phyloP scores from a whole-genome alignment of 2,113 vertebrate genomes.

The Pelodiscus sinensis region DNA sequence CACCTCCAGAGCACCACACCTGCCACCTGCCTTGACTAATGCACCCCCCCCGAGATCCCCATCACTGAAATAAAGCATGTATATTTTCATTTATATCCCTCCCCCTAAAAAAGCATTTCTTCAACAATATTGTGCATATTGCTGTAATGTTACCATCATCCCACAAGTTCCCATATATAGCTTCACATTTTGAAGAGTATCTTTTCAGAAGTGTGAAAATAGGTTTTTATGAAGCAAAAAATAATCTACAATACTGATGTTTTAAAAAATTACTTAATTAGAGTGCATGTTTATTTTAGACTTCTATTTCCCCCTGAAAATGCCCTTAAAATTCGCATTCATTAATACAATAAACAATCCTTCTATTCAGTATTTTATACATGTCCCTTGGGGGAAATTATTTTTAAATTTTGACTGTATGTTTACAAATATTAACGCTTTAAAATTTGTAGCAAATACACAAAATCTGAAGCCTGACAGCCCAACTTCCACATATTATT shows the following conservation, averaged over 20 bases:
- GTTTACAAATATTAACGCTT: not conserved
- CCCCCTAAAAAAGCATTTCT: no score
- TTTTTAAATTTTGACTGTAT: not conserved
- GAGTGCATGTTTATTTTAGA: not conserved
- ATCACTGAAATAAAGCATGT: no score
- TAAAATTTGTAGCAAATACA: not conserved
- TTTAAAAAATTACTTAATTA: not conserved
- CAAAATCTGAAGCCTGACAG: not conserved
- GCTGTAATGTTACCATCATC: not conserved
- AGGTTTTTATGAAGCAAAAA: not conserved
- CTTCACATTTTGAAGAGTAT: not conserved
- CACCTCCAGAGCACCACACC: no score
- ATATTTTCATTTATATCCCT: no score
- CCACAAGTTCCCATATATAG: not conserved
- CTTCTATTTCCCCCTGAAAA: not conserved
- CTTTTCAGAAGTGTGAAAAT: not conserved
- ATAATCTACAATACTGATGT: not conserved
- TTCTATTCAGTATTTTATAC: not conserved
- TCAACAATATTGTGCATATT: not conserved
- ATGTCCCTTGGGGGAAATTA: not conserved
- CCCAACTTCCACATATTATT: not conserved
- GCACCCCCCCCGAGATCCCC: no score
- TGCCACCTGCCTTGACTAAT: no score
- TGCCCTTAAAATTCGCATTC: not conserved
- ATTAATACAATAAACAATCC: not conserved